Evolutionary conservation across 2,113 vertebrate genomes (phyloP), one percentile per base, ranked within the genome.

Genomic region (Hippotragus niger): DNA sequence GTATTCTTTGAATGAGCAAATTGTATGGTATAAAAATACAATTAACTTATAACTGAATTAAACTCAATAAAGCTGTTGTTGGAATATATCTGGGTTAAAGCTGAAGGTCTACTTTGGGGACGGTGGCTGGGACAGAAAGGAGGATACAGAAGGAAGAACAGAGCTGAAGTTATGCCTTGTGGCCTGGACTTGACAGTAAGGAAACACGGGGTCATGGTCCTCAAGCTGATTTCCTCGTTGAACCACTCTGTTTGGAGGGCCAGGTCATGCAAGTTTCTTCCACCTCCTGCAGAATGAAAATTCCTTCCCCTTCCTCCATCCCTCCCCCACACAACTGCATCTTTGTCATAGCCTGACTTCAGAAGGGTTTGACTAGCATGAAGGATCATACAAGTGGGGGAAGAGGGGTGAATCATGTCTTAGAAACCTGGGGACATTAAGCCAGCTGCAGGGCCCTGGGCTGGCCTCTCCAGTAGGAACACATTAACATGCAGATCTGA

Each of bases 401-500:
- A 88, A 74, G 94, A 95, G 14, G 23, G 88, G 17, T 7, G 36
- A 89, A 27, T 52, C 36, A 15, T 19, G 2, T 74, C 92, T 96
- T 40, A 60, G 90, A 92, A 96, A 97, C 92, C 0, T 0, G 52
- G 57, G 36, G 53, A 10, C 11, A 33, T 55, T 83, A 64, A 47
- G 57, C 71, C 88, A 16, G 25, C 89, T 16, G 15, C 83, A 6
- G 17, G 50, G 14, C 64, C 36, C 6, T 3, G 86, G 33, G 87
- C 60, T 91, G 55, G 62, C 78, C 40, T 94, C 92, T 87, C 31
- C 74, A 0, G 3, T 71, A 60, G 2, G 94, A 97, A 91, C 11
- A n/a, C 17, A 94, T 78, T 94, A 74, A 81, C 55, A 97, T 60
- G 86, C 88, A 67, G 86, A 81, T 87, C 94, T 91, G 64, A n/a